Percentiles rank a stretch among this genome's conserved stretches.
phyloP scores from a whole-genome alignment of 2,888 invertebrate species.

The Trichopria drosophilae region DNA sequence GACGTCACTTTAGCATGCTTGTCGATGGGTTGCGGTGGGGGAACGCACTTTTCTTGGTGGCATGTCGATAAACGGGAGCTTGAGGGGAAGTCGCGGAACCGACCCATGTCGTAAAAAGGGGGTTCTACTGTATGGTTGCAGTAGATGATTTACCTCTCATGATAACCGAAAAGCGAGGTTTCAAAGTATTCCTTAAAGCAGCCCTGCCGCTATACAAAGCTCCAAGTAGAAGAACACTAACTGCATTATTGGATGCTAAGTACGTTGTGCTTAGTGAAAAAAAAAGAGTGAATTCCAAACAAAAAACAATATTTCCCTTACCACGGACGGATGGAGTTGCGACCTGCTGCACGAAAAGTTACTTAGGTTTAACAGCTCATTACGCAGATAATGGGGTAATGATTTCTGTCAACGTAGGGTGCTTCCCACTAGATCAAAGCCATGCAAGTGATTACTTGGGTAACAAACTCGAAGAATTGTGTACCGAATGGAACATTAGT shows the following conservation, averaged over 20 bases:
- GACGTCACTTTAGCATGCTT: no score
- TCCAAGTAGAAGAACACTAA: neutral
- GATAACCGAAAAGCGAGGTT: neutral
- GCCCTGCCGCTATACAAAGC: neutral
- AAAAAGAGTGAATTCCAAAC: neutral
- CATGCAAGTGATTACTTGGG: slow-evolving; percentile 18
- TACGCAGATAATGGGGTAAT: slow-evolving; percentile 7
- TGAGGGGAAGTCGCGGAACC: no score
- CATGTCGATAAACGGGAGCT: no score
- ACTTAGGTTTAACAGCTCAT: slow-evolving; percentile 24
- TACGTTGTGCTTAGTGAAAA: slow-evolving; percentile 1
- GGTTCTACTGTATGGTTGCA: no score
- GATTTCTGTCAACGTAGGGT: slow-evolving; percentile 12
- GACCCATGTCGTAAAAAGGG: no score
- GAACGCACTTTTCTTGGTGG: no score
- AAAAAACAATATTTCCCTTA: slow-evolving; percentile 2
- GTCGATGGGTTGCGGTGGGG: no score
- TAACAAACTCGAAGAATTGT: neutral
- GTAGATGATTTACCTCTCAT: neutral
- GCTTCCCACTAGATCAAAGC: slow-evolving; percentile 3
- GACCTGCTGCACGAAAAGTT: slow-evolving; percentile 5
- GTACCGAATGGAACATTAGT: slow-evolving; percentile 18
- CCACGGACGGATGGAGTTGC: slow-evolving; percentile 23
- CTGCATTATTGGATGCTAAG: neutral
- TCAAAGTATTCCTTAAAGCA: neutral